Base-by-base conservation (phyloP, 2,888 invertebrate genomes). In the Emesis furor region DNA sequence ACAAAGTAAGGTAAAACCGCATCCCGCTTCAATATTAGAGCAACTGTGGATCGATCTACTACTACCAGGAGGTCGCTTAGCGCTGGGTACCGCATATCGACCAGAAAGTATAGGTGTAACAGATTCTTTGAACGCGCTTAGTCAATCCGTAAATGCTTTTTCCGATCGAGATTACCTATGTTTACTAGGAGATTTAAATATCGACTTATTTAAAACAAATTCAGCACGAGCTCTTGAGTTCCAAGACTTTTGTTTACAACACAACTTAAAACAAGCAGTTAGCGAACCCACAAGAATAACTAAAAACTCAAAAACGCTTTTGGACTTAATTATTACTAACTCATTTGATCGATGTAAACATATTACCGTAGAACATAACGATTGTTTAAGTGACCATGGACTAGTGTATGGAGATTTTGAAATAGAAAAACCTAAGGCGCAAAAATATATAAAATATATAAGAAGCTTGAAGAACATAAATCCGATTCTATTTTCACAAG, bases 161-260 rank as follows among this genome's bases (percentile, higher is more conserved):
- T 24, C 76, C 37, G 4, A 30, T 6, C 80, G 74, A 24, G 73
- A 81, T 30, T 74, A 71, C 71, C 0, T 14, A n/a, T 84, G 69
- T 78, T 10, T 88, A 2, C 12, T 85, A 4, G 78, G 78, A 10
- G 86, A 88, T 39, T 65, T 84, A 12, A 88, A 88, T 79, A 77
- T 86, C 12, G 79, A 86, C 30, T 30, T 86, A 32, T 8, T 62
- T 1, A 71, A 71, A 8, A 68, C 24, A 1, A 24, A 71, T 2
- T 37, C 55, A 0, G 6, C 10, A 8, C n/a, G 67, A 17, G 55
- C 78, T 3, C 67, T 32, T 7, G 73, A 86, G 24, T 65, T 86
- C 14, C 4, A 30, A 0, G 7, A 55, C 1, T 81, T 80, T 59
- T 75, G 73, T 6, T 10, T 65, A 30, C 78, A 84, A 17, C 78